Percentiles rank a stretch among this genome's conserved stretches.
phyloP scores from a whole-genome alignment of 2,797 vertebrate species.

The Mallotus villosus region DNA sequence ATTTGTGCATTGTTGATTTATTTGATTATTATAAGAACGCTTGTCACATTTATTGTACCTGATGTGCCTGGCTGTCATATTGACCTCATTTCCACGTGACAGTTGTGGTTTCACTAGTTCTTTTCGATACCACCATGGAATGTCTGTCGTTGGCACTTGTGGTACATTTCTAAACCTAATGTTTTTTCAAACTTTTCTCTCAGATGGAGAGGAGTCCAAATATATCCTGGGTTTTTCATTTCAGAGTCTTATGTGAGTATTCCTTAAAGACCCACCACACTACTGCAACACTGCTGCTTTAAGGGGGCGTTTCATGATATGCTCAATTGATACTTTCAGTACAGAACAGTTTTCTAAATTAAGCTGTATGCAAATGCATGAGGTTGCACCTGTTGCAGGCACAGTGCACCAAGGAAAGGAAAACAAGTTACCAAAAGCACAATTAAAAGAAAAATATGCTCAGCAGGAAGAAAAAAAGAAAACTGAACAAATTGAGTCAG shows the following conservation, averaged over 20 bases:
- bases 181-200: not conserved
- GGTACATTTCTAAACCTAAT: not conserved
- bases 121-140: not conserved
- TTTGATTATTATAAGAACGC: no score
- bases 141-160: not conserved
- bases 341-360: constrained; percentile 9
- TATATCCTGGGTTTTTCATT: constrained; percentile 96
- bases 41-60: no score
- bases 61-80: not conserved
- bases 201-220: constrained; percentile 99
- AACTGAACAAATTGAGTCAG: no score
- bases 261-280: not conserved
- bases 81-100: not conserved
- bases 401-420: constrained; percentile 5
- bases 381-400: constrained; percentile 33
- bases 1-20: no score
- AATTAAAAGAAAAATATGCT: not conserved
- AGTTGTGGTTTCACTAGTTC: not conserved
- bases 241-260: constrained; percentile 93
- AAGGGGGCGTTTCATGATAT: not conserved
- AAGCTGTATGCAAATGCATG: constrained; percentile 63
- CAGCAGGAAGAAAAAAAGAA: no score
- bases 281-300: not conserved
- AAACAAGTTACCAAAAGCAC: not conserved
- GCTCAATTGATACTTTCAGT: constrained; percentile 17